These are phyloP conservation scores for Platalea minor DNA, from an alignment of 2,797 vertebrate genomes.

Conservation along the genomic window DNA sequence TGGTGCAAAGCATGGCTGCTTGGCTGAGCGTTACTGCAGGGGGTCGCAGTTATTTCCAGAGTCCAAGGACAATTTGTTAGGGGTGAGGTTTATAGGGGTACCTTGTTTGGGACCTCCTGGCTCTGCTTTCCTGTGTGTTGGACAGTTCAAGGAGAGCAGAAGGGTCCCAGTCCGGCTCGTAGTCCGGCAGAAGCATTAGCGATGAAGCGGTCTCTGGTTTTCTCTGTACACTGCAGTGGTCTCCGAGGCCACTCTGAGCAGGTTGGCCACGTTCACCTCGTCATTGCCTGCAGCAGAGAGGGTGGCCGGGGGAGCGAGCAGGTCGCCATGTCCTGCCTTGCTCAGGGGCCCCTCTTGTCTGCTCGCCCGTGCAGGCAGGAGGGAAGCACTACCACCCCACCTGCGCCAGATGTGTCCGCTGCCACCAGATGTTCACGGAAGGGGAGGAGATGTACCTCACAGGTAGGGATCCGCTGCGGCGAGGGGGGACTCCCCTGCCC, in stretches of 20 bases:
- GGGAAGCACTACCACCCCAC: conserved; percentile 97
- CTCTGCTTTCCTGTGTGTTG: background rate
- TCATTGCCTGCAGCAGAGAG: background rate
- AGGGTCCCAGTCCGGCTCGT: rapidly evolving
- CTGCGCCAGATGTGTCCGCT: conserved; percentile 94
- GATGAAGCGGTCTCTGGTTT: background rate
- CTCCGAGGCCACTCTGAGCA: rapidly evolving
- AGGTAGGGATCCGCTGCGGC: conserved; percentile 71
- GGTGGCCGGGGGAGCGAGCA: background rate
- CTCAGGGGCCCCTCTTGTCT: background rate
- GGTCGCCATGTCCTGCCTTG: background rate
- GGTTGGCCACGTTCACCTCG: background rate
- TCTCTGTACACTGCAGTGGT: rapidly evolving
- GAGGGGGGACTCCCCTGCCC: background rate
- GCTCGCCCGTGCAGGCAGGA: conserved; percentile 81
- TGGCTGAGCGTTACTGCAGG: background rate
- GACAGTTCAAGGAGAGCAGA: background rate
- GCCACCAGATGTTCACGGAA: conserved; percentile 96
- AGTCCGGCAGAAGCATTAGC: background rate
- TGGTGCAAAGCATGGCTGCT: background rate
- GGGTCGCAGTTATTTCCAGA: background rate
- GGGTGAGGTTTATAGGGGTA: background rate
- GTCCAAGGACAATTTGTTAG: background rate
- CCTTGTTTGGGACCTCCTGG: background rate
- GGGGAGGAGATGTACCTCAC: conserved; percentile 99